These are phyloP conservation scores for Proterorhinus semilunaris DNA, from an alignment of 2,113 vertebrate species.

Conservation along the genomic window DNA sequence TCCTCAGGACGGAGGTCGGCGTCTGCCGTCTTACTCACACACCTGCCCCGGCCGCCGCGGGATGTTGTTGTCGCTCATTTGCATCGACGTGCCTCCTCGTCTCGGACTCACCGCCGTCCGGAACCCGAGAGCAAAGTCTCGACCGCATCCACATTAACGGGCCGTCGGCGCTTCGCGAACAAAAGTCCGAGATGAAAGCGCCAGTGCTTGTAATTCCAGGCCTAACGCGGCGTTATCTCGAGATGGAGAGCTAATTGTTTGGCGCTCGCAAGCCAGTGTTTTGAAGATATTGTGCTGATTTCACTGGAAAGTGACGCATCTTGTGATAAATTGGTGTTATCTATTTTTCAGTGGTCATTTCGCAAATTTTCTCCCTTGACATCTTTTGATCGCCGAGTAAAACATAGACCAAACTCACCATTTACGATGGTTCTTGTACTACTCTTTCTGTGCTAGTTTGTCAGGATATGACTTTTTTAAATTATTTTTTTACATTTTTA, in stretches of 20 bases:
- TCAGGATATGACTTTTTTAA: no score
- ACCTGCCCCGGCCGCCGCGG: constrained; percentile 47
- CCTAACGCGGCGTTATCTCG: not conserved
- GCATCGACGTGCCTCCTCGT: constrained; percentile 43
- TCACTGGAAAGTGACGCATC: no score
- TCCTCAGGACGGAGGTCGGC: constrained; percentile 26
- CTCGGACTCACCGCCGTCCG: constrained; percentile 10
- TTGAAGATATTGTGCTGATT: not conserved
- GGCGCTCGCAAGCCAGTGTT: not conserved
- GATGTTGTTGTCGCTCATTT: constrained; percentile 58
- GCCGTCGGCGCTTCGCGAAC: not conserved
- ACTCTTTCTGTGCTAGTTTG: no score
- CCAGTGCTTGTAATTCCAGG: not conserved
- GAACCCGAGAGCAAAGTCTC: constrained; percentile 43
- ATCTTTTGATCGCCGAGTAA: no score
- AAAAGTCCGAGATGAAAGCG: not conserved
- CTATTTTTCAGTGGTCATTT: no score
- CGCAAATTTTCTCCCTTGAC: no score
- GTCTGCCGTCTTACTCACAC: constrained; percentile 9
- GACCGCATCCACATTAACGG: constrained; percentile 18
- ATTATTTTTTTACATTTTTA: no score
- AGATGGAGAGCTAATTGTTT: not conserved
- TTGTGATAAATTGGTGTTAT: no score
- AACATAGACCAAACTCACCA: no score
- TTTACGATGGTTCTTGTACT: no score